phyloP scores from a whole-genome alignment of 2,888 invertebrate species.

The Actias luna region DNA sequence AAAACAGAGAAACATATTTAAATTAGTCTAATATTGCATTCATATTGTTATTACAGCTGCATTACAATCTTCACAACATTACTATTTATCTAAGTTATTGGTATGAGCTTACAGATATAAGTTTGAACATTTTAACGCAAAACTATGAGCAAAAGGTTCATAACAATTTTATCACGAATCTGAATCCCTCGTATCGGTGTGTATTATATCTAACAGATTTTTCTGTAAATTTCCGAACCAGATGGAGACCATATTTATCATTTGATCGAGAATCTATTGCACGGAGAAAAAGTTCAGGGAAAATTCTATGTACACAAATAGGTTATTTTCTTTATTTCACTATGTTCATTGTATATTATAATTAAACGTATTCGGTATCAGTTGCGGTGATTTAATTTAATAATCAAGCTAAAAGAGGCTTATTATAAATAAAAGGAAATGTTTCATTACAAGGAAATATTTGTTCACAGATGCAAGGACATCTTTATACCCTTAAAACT shows the following conservation, averaged over 20 bases:
- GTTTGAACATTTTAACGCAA: not conserved
- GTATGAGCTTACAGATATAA: not conserved
- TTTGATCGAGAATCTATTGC: slow-evolving; percentile 3
- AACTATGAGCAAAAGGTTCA: not conserved
- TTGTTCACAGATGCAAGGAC: too few relatives aligned
- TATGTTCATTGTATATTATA: not conserved
- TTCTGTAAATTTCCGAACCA: not conserved
- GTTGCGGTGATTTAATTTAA: not conserved
- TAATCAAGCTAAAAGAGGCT: not conserved
- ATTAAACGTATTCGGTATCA: not conserved
- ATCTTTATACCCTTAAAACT: too few relatives aligned
- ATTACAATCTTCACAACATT: too few relatives aligned
- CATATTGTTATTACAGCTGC: too few relatives aligned
- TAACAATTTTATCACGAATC: not conserved
- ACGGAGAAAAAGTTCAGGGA: not conserved
- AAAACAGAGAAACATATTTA: too few relatives aligned
- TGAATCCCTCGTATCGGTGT: not conserved
- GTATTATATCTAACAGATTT: not conserved
- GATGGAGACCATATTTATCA: not conserved
- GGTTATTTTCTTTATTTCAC: not conserved
- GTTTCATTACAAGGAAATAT: too few relatives aligned
- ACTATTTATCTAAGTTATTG: too few relatives aligned
- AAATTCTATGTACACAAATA: not conserved
- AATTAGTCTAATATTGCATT: too few relatives aligned
- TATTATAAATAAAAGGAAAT: too few relatives aligned